Conservation (phyloP, 1,140 invertebrate species). For the Drosophila arawakana region DNA sequence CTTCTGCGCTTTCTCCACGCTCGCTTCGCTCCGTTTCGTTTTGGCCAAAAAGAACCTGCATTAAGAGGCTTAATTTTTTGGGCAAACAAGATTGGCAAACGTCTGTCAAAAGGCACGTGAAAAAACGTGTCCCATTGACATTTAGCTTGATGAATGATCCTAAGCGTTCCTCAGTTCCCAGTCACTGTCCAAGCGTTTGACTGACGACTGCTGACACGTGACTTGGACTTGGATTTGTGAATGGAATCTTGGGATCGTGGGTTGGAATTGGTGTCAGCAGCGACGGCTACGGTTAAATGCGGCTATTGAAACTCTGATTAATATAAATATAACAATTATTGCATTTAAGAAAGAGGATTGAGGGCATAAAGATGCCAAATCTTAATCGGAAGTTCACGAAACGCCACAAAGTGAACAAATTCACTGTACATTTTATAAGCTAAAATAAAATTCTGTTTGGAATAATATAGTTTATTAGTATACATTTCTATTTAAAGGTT, state of each 20-base stretch:
- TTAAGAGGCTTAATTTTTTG: constrained; percentile 80
- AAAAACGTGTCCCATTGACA: constrained; percentile 80
- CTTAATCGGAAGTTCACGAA: too few species aligned
- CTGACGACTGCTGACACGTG: constrained; percentile 80
- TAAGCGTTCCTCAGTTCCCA: constrained; percentile 42
- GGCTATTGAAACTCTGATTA: background rate
- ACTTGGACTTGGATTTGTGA: constrained; percentile 28
- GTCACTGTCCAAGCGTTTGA: constrained; percentile 51
- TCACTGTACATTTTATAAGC: background rate
- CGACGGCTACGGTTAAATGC: constrained; percentile 32
- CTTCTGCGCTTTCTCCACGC: constrained; percentile 30
- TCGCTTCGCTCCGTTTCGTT: background rate
- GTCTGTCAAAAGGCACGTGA: constrained; percentile 77
- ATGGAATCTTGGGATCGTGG: background rate
- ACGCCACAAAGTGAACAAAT: background rate
- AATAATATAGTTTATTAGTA: too few species aligned
- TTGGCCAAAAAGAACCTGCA: constrained; percentile 39
- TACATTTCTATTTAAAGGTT: too few species aligned
- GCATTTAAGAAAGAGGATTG: too few species aligned
- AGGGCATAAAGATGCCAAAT: too few species aligned
- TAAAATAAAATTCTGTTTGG: too few species aligned
- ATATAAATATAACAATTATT: background rate
- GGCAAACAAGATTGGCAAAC: constrained; percentile 42
- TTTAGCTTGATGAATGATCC: constrained; percentile 80
- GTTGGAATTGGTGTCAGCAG: constrained; percentile 5